These are phyloP conservation scores for Steinernema hermaphroditum DNA, from an alignment of 2,888 invertebrate species.

Conservation along the genomic window DNA sequence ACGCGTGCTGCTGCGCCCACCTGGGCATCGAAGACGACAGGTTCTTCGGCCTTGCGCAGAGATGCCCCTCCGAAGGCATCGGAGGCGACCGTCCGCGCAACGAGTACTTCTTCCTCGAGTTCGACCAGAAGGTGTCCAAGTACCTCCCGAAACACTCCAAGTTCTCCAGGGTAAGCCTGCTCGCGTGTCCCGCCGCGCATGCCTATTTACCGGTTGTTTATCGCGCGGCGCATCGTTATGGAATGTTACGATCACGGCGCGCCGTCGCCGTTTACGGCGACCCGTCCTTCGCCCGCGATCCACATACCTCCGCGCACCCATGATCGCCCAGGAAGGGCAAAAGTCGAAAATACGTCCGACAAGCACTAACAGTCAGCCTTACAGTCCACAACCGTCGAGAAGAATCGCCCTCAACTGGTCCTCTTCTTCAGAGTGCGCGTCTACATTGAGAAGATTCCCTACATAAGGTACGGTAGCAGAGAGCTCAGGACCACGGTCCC, in stretches of 20 bases:
- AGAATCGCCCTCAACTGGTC: slow-evolving; percentile 54
- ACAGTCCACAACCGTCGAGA: slow-evolving; percentile 48
- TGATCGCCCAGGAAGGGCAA: not conserved
- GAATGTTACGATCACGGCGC: slow-evolving; percentile 24
- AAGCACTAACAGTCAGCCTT: too few relatives aligned
- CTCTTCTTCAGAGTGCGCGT: slow-evolving; percentile 60
- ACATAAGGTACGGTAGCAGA: not conserved
- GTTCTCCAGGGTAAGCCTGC: slow-evolving; percentile 48
- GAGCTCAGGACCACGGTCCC: too few relatives aligned
- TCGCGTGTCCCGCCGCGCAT: not conserved
- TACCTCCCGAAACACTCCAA: slow-evolving; percentile 55
- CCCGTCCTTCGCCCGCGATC: not conserved
- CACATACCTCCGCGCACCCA: too few relatives aligned
- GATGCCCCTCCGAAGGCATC: slow-evolving; percentile 53
- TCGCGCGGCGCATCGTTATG: slow-evolving; percentile 15
- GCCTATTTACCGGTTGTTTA: slow-evolving; percentile 29
- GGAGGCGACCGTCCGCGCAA: slow-evolving; percentile 55
- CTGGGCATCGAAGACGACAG: slow-evolving; percentile 52
- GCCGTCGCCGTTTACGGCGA: slow-evolving; percentile 16
- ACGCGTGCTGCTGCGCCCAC: slow-evolving; percentile 56
- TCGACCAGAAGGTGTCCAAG: slow-evolving; percentile 53
- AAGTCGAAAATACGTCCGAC: slow-evolving; percentile 11
- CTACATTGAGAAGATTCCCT: slow-evolving; percentile 58
- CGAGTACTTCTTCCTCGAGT: slow-evolving; percentile 58
- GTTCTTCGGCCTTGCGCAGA: slow-evolving; percentile 53